These are phyloP conservation scores for Leptodirus hochenwartii DNA, from an alignment of 2,888 invertebrate genomes.

Conservation along the genomic window DNA sequence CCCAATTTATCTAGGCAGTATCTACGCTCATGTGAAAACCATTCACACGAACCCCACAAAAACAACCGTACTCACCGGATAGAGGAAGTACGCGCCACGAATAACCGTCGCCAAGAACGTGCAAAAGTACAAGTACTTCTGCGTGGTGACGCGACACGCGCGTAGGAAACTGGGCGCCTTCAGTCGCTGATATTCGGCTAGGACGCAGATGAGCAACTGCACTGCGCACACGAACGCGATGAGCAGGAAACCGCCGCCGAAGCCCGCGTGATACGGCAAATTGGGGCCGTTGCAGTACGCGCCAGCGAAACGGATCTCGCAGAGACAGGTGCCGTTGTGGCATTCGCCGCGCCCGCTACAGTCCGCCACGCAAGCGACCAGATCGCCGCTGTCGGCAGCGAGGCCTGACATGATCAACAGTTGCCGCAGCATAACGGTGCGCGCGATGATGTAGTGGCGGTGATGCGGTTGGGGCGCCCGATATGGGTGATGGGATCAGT, in stretches of 20 bases:
- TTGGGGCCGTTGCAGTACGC: constrained; percentile 70
- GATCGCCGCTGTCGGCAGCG: too few relatives aligned
- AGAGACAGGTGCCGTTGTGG: constrained; percentile 77
- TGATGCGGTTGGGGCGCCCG: too few relatives aligned
- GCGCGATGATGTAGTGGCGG: too few relatives aligned
- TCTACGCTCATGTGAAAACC: too few relatives aligned
- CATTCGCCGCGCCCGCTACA: constrained; percentile 87
- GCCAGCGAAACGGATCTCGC: constrained; percentile 77
- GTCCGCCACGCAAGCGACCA: constrained; percentile 54
- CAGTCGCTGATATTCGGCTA: constrained; percentile 64
- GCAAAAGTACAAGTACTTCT: constrained; percentile 75
- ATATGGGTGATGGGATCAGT: too few relatives aligned
- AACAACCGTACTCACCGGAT: constrained; percentile 71
- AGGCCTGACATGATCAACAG: constrained; percentile 26
- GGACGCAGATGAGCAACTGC: constrained; percentile 68
- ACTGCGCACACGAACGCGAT: constrained; percentile 71
- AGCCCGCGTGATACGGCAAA: constrained; percentile 56
- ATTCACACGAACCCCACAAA: too few relatives aligned
- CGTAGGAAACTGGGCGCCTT: constrained; percentile 65
- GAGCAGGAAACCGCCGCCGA: constrained; percentile 60
- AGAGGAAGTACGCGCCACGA: constrained; percentile 77
- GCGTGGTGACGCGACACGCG: constrained; percentile 75
- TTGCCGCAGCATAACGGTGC: constrained; percentile 25
- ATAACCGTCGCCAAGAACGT: constrained; percentile 72
- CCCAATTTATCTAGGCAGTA: too few relatives aligned